A percentile compares a stretch with the other conserved stretches of the same genome.
Evolutionary conservation across 2,797 vertebrate species (phyloP).

Genomic region (Tragelaphus oryx): DNA sequence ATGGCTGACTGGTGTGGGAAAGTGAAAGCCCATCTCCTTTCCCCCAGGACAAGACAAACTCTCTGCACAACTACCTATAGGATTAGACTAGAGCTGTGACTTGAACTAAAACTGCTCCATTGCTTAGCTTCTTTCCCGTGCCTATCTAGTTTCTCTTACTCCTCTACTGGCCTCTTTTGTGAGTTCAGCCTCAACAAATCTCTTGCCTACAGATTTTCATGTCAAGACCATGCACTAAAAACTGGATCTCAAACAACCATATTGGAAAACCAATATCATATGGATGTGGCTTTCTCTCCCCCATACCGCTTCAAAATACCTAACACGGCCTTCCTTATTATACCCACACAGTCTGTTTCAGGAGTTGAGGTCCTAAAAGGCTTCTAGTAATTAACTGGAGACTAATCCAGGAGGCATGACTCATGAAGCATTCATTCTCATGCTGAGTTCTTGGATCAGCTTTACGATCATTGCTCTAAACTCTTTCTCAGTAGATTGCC

Average conservation of each 20-base stretch:
- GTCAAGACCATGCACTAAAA: not conserved
- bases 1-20: not conserved
- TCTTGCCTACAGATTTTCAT: not conserved
- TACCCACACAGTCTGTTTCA: not conserved
- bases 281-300: not conserved
- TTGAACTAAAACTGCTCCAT: not conserved
- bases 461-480: not conserved
- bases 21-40: not conserved
- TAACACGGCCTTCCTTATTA: not conserved
- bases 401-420: not conserved
- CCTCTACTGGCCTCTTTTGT: not conserved
- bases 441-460: not conserved
- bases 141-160: not conserved
- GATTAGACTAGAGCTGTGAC: not conserved
- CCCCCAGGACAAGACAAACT: not conserved
- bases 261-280: not conserved
- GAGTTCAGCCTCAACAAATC: not conserved
- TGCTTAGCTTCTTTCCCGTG: not conserved
- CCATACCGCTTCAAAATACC: not conserved
- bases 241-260: not conserved
- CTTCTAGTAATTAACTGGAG: not conserved
- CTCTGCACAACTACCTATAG: not conserved
- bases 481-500: not conserved
- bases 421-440: not conserved
- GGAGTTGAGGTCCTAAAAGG: not conserved